Conservation (phyloP, 2,113 vertebrate species). For the Mesitornis unicolor region DNA sequence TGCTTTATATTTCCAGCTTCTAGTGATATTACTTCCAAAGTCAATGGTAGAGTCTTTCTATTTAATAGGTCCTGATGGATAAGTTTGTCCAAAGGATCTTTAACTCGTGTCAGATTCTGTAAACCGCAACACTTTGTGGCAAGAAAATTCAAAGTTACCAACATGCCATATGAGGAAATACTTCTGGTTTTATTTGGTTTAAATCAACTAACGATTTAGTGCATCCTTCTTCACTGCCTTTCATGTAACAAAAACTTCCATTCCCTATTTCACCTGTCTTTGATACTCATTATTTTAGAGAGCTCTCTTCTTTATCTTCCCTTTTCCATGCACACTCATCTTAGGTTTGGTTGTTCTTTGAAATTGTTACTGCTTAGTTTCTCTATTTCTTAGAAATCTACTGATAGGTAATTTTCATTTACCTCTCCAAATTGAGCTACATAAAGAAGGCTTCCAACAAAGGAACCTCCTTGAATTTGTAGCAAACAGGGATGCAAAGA, state of each 20-base stretch:
- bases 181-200: neutral
- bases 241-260: neutral
- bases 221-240: neutral
- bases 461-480: neutral
- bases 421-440: neutral
- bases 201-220: neutral
- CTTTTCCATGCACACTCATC: neutral
- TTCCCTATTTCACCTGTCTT: neutral
- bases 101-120: neutral
- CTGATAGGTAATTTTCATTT: neutral
- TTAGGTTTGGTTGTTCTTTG: neutral
- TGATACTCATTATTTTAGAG: neutral
- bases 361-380: neutral
- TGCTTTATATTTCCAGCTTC: neutral
- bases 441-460: neutral
- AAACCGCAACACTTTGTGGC: neutral
- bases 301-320: neutral
- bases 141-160: neutral
- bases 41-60: neutral
- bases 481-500: neutral
- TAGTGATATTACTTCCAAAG: neutral
- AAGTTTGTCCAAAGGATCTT: neutral
- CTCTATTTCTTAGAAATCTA: neutral
- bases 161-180: neutral
- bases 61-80: neutral